Evolutionary conservation across 2,888 invertebrate genomes (phyloP).

Genomic region (Drosophila paranaensis): DNA sequence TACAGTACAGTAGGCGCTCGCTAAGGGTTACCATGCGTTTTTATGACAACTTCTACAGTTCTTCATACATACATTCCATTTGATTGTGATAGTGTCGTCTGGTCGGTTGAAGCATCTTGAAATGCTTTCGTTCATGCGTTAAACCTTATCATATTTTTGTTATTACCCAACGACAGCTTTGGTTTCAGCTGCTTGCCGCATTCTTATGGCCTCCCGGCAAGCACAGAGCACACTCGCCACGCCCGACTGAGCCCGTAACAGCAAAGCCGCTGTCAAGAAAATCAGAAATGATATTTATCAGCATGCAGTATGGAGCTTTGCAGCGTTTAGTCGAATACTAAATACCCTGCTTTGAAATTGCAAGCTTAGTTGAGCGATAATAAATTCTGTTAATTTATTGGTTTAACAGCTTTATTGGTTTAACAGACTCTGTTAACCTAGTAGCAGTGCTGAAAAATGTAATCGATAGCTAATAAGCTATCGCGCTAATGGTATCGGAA

Average conservation of each 20-base stretch:
- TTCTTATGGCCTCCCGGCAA: constrained; percentile 48
- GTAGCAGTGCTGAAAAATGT: no score
- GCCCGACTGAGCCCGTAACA: constrained; percentile 46
- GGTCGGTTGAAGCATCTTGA: constrained; percentile 34
- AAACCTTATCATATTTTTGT: constrained; percentile 61
- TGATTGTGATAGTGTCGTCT: constrained; percentile 41
- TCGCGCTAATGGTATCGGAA: no score
- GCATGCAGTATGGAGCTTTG: constrained; percentile 13
- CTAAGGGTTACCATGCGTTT: not conserved
- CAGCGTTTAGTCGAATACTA: not conserved
- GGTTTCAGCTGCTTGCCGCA: constrained; percentile 46
- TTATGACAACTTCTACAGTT: not conserved
- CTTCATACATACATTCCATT: not conserved
- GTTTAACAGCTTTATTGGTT: no score
- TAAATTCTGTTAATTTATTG: not conserved
- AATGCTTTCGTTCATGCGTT: constrained; percentile 42
- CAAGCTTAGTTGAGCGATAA: not conserved
- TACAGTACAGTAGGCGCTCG: constrained; percentile 10
- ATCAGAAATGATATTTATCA: constrained; percentile 71
- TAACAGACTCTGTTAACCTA: not conserved
- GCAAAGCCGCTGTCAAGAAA: constrained; percentile 49
- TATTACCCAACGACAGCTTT: constrained; percentile 41
- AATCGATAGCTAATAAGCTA: no score
- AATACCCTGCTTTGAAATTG: constrained; percentile 6
- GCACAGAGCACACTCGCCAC: constrained; percentile 37